Evolutionary conservation across 1,140 invertebrate genomes (phyloP).

Genomic region (Drosophila santomea): DNA sequence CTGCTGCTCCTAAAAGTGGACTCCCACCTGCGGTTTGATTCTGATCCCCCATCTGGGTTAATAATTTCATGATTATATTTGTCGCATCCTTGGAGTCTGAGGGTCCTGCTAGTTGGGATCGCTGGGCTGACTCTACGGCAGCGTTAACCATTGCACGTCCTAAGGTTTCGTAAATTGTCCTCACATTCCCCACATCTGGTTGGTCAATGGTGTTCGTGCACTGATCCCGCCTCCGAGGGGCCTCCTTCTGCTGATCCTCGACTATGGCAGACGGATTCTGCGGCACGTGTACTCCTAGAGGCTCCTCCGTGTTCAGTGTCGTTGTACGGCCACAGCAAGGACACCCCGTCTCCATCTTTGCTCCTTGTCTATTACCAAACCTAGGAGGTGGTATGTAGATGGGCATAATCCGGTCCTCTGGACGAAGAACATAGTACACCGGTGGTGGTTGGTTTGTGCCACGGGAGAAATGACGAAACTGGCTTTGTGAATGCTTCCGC

Average conservation of each 20-base stretch:
- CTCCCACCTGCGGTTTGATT: background rate
- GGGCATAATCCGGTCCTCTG: background rate
- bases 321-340: background rate
- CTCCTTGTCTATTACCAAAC: background rate
- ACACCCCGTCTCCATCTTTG: background rate
- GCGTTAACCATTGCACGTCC: conserved; percentile 27
- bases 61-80: background rate
- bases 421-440: background rate
- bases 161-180: conserved; percentile 30
- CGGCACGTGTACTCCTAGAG: background rate
- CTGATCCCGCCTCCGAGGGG: conserved; percentile 3
- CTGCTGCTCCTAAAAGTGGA: no score
- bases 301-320: background rate
- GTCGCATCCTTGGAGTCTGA: background rate
- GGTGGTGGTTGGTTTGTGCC: background rate
- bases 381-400: background rate
- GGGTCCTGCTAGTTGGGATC: background rate
- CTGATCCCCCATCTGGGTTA: background rate
- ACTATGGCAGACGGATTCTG: background rate
- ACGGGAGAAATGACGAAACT: background rate
- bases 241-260: background rate
- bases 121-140: conserved; percentile 1
- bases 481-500: background rate
- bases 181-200: background rate
- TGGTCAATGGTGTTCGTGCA: conserved; percentile 14